A percentile compares a stretch with the other conserved stretches of the same genome.
Conservation (phyloP, 2,888 invertebrate genomes). For the Nomada hirtipes region DNA sequence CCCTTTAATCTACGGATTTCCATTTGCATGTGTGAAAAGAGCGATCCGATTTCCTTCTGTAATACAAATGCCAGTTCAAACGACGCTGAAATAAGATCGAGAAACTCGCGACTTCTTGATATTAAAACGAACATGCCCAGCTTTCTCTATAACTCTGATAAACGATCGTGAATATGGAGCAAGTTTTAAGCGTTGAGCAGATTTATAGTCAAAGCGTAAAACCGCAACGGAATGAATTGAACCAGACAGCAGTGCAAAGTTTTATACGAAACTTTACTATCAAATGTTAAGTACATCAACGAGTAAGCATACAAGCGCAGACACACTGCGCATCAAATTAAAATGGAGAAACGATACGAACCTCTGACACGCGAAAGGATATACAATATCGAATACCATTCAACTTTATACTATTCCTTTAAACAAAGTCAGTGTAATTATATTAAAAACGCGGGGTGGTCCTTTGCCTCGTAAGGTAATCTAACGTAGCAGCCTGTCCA, state of each 20-base stretch:
- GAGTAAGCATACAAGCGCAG: no score
- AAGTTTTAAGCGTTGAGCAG: neutral
- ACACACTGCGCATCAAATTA: no score
- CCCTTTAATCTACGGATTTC: neutral
- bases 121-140: neutral
- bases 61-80: constrained; percentile 6
- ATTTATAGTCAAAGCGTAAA: neutral
- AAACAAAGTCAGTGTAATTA: neutral
- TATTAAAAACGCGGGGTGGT: neutral
- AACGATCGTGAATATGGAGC: neutral
- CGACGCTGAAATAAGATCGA: constrained; percentile 18
- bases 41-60: constrained; percentile 10
- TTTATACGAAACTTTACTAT: no score
- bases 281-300: no score
- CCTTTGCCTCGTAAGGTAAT: neutral
- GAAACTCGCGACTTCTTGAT: constrained; percentile 1
- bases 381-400: neutral
- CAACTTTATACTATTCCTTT: neutral
- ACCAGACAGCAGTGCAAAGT: no score
- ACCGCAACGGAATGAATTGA: neutral
- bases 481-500: neutral
- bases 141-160: constrained; percentile 6
- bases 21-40: no score
- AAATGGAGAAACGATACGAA: neutral
- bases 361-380: neutral